These are phyloP conservation scores for Pyrgus malvae DNA, from an alignment of 2,888 invertebrate genomes.

Conservation along the genomic window DNA sequence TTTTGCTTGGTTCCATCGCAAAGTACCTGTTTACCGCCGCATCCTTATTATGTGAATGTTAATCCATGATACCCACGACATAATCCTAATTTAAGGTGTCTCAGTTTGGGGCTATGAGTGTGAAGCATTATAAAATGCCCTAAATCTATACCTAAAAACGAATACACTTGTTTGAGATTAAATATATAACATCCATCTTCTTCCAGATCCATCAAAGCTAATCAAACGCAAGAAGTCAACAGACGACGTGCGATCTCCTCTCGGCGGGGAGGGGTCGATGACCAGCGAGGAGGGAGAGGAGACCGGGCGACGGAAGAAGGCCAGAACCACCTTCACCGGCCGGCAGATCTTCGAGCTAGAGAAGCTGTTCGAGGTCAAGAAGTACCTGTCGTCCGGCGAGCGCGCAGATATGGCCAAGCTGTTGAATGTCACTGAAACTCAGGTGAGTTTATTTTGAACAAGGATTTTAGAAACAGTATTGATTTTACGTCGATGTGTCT, in stretches of 20 bases:
- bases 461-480: no score
- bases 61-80: no score
- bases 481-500: no score
- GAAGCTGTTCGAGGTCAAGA: slow-evolving; percentile 97
- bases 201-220: slow-evolving; percentile 64
- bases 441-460: slow-evolving; percentile 83
- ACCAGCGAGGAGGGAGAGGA: slow-evolving; percentile 80
- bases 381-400: slow-evolving; percentile 97
- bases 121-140: no score
- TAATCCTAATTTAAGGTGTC: no score
- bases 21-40: no score
- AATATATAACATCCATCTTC: neutral
- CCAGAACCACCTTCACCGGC: slow-evolving; percentile 98
- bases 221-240: slow-evolving; percentile 75
- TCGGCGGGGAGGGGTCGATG: slow-evolving; percentile 68
- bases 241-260: slow-evolving; percentile 67
- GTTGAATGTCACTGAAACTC: slow-evolving; percentile 97
- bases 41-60: no score
- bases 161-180: no score
- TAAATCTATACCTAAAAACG: no score
- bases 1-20: no score
- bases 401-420: slow-evolving; percentile 96
- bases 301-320: slow-evolving; percentile 88
- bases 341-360: slow-evolving; percentile 98
- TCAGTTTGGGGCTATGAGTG: no score